Base-by-base conservation (phyloP, 2,797 vertebrate species). In the Cyprinodon diabolis region DNA sequence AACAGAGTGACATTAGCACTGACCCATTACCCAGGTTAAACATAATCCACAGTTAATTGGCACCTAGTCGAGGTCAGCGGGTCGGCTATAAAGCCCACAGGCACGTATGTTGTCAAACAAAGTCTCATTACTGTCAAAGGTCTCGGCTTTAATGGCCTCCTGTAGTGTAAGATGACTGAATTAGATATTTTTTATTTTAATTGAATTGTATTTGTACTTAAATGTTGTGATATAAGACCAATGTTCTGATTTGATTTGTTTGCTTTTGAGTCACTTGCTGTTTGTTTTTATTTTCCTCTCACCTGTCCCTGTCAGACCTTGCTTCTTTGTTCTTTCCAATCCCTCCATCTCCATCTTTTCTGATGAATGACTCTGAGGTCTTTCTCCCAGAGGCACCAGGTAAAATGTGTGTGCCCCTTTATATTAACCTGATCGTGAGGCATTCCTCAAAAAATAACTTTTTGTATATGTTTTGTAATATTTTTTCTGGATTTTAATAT, bases 41-140 rank as follows among this genome's bases (percentile, higher is more conserved):
- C 88, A 54, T 95, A 95, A 95, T 95, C 94, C 94, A 93, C 86
- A 92, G 91, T 93, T 95, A 95, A 95, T 95, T 95, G 94, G 93
- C 92, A 93, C 92, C 91, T 94, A 79, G 87, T 69, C 45, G 86
- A 83, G 92, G 93, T 94, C 92, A 93, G 79, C 78, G 85, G 91
- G 82, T 80, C 68, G 69, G 80, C 84, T 71, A 83, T 92, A 87
- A 92, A 89, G 90, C 85, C 91, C 83, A 65, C 75, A 92, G 90
- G 89, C 91, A 92, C 90, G 87, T 79, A 92, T 92, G 86, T 94
- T 94, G 92, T 94, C 93, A 94, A 94, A 94, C 92, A 93, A 81
- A 77, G 88, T 91, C 91, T 94, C 74, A 79, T 92, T 93, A 84
- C 84, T 89, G 89, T 92, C 90, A 91, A 90, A 93, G 89, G 89